phyloP scores from a whole-genome alignment of 1,140 invertebrate species.

The Drosophila suzukii region DNA sequence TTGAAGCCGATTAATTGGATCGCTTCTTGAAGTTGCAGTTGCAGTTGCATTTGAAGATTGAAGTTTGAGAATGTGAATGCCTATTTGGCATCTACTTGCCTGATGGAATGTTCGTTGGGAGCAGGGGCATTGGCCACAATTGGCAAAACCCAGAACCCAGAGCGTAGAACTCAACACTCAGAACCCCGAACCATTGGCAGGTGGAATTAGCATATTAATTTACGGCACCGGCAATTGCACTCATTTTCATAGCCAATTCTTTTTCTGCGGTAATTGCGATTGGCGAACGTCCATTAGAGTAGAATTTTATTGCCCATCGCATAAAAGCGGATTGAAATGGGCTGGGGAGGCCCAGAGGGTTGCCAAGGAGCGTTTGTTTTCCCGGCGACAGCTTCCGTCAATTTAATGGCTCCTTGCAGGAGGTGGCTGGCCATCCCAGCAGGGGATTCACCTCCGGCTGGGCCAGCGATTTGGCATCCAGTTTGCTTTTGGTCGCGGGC shows the following conservation, averaged over 20 bases:
- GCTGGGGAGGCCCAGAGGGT: conserved; percentile 12
- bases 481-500: conserved; percentile 2
- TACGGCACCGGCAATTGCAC: conserved; percentile 63
- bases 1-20: conserved; percentile 75
- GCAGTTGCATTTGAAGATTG: conserved; percentile 7
- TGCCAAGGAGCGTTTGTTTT: conserved; percentile 8
- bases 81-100: neutral
- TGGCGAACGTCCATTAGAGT: conserved; percentile 60
- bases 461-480: neutral
- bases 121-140: neutral
- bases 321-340: conserved; percentile 74
- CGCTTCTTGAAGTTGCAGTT: conserved; percentile 19
- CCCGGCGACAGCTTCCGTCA: conserved; percentile 69
- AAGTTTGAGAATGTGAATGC: conserved; percentile 8
- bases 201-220: conserved; percentile 77
- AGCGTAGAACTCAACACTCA: neutral
- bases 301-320: conserved; percentile 59
- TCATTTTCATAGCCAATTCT: conserved; percentile 55
- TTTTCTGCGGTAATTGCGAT: conserved; percentile 50
- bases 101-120: conserved; percentile 26
- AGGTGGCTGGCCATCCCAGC: conserved; percentile 39
- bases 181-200: conserved; percentile 31
- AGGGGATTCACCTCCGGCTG: conserved; percentile 23
- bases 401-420: conserved; percentile 47
- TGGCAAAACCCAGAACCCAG: neutral